These are phyloP conservation scores for Eremophila alpestris DNA, from an alignment of 2,797 vertebrate genomes.

Conservation along the genomic window DNA sequence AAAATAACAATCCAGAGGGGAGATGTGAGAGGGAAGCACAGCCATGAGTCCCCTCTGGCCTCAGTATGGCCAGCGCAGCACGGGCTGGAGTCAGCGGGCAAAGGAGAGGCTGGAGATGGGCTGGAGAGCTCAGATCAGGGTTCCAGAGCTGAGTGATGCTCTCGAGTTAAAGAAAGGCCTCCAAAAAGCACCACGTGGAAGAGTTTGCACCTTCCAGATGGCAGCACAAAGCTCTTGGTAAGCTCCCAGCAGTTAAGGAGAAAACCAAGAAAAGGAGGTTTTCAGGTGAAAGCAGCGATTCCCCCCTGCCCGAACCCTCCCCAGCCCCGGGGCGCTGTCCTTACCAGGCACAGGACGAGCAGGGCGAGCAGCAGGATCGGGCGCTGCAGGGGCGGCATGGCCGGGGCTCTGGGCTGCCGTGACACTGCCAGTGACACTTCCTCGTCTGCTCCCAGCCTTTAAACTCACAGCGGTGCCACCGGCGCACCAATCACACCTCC, in stretches of 20 bases:
- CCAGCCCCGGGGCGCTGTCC: background rate
- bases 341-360: conserved; percentile 25
- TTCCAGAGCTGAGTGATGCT: rapidly evolving
- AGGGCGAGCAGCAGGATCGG: conserved; percentile 3
- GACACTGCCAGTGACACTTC: background rate
- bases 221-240: background rate
- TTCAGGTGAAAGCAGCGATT: background rate
- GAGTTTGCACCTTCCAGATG: background rate
- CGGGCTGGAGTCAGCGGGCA: rapidly evolving
- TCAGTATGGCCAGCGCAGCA: background rate
- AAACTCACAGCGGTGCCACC: rapidly evolving
- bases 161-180: rapidly evolving
- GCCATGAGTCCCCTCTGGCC: rapidly evolving
- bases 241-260: rapidly evolving
- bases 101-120: background rate
- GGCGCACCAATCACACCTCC: background rate
- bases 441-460: background rate
- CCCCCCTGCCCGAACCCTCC: background rate
- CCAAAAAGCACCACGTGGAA: rapidly evolving
- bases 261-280: rapidly evolving
- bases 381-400: conserved; percentile 4
- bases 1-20: background rate
- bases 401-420: rapidly evolving
- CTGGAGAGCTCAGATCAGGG: rapidly evolving
- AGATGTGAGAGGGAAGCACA: rapidly evolving